A percentile compares a stretch with the other conserved stretches of the same genome.
These are phyloP conservation scores for Apus apus DNA, from an alignment of 2,113 vertebrate genomes.

Conservation along the genomic window DNA sequence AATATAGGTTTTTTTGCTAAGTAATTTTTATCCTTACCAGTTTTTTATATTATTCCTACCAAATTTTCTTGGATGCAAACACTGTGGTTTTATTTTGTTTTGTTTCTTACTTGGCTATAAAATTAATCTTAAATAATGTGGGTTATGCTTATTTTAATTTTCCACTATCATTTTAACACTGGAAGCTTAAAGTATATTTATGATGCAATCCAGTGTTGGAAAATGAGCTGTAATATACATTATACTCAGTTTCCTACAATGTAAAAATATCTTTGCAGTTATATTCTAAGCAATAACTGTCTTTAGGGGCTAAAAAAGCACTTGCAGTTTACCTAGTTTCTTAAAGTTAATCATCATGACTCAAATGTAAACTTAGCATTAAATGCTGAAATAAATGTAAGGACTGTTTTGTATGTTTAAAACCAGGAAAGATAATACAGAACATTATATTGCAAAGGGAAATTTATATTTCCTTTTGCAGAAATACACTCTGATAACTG, in stretches of 20 bases:
- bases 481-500: background rate
- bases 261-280: constrained; percentile 1
- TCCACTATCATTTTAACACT: constrained; percentile 57
- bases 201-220: background rate
- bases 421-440: background rate
- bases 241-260: background rate
- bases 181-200: constrained; percentile 39
- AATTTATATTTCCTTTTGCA: background rate
- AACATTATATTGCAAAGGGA: background rate
- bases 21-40: constrained; percentile 37
- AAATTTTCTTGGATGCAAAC: constrained; percentile 19
- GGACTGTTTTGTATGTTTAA: background rate
- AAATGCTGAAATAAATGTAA: background rate
- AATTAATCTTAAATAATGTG: constrained; percentile 51
- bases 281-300: constrained; percentile 18
- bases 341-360: constrained; percentile 38
- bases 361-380: constrained; percentile 16
- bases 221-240: constrained; percentile 41
- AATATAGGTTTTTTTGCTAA: background rate
- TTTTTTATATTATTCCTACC: background rate
- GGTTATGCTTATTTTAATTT: constrained; percentile 65
- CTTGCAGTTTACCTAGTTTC: constrained; percentile 26
- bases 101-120: constrained; percentile 41
- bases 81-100: background rate
- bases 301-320: constrained; percentile 11